Evolutionary conservation across 2,888 invertebrate genomes (phyloP), one percentile per base, ranked within the genome.

Genomic region (Megaustenia siamemsis): DNA sequence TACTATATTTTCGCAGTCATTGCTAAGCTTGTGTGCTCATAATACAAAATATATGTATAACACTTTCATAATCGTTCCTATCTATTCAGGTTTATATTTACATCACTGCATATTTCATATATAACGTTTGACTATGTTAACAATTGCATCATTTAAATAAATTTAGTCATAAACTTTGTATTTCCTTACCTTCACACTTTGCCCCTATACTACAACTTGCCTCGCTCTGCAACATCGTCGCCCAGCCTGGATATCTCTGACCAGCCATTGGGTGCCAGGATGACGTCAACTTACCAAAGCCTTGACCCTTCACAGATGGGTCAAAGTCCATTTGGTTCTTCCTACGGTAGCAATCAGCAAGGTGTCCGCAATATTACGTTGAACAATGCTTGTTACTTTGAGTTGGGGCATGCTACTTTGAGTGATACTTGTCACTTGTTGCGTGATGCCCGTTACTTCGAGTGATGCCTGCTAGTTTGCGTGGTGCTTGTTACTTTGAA

Each of bases 241-340:
- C 18, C 60, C 32, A 92, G 92, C 32, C 83, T 92, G 60, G 89
- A 91, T 84, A 86, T 92, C 60, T 80, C 87, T 49, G 83, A 88
- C 38, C 85, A 85, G 38, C 88, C 87, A 10, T 87, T 90, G 5
- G 92, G 92, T 15, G 73, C 87, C 2, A 87, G 86, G 84, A 89
- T 91, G 90, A 87, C 89, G 28, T 90, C 91, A 69, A 92, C 91
- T 10, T 91, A 89, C 84, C 91, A 91, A 80, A 86, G 87, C 28
- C 53, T 92, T 45, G 80, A 84, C 53, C 63, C 78, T 8, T n/a
- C 38, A 15, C 32, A 84, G 66, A 84, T 84, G 84, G 63, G 73
- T 12, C 79, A 84, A 75, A 84, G 84, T 28, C 84, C 84, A 21
- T 80, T 40, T n/a, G 84, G 73, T 24, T 63, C 84, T 6, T 32